These are phyloP conservation scores for Condylura cristata DNA, from an alignment of 2,113 vertebrate species.

Conservation along the genomic window DNA sequence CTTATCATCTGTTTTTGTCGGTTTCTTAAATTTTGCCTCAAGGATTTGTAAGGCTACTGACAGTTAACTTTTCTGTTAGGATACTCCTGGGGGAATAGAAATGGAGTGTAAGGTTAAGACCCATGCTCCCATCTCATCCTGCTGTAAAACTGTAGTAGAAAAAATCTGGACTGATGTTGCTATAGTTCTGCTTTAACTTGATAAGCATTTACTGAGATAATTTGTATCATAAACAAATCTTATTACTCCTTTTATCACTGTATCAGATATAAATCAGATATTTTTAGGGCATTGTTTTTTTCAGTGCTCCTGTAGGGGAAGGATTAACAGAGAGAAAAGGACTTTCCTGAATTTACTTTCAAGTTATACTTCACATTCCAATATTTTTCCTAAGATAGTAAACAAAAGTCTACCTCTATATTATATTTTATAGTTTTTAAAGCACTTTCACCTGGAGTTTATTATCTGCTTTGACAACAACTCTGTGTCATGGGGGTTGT, in stretches of 20 bases:
- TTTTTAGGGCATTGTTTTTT: conserved; percentile 19
- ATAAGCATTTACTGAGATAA: background rate
- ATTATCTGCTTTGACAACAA: background rate
- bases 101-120: background rate
- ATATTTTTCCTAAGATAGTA: background rate
- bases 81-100: background rate
- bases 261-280: background rate
- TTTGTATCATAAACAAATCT: background rate
- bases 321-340: background rate
- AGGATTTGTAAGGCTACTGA: background rate
- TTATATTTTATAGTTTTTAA: background rate
- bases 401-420: background rate
- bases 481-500: background rate
- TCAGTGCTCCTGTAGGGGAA: background rate
- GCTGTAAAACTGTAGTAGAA: background rate
- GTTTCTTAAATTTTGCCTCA: background rate
- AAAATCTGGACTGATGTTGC: background rate
- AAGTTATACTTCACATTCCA: background rate
- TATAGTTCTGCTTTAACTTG: background rate
- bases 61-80: background rate
- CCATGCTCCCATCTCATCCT: background rate
- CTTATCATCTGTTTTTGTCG: background rate
- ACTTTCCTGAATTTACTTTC: background rate
- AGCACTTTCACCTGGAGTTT: background rate
- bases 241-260: background rate